phyloP scores from a whole-genome alignment of 2,113 vertebrate genomes.

The Callocephalon fimbriatum region DNA sequence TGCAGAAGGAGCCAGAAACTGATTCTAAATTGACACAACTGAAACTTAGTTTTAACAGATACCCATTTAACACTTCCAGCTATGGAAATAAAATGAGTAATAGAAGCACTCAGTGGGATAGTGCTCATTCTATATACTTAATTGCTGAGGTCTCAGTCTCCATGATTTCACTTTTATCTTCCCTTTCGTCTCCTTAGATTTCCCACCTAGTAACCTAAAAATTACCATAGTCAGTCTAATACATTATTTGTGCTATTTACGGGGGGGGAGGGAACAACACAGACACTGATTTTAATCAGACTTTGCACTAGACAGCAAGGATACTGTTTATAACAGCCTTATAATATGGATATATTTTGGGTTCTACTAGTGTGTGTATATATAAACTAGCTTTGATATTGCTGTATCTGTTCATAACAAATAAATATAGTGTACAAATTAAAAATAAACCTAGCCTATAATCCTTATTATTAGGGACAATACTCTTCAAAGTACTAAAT shows the following conservation, averaged over 20 bases:
- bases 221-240: conserved; percentile 81
- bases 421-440: background rate
- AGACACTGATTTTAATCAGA: background rate
- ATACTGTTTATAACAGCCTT: background rate
- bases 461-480: background rate
- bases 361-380: background rate
- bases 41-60: background rate
- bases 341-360: background rate
- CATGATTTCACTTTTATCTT: conserved; percentile 80
- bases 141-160: background rate
- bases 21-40: background rate
- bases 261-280: background rate
- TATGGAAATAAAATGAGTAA: background rate
- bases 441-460: background rate
- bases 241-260: conserved; percentile 79
- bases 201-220: conserved; percentile 82
- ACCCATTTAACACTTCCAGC: background rate
- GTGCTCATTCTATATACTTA: background rate
- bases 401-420: background rate
- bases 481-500: background rate
- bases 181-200: conserved; percentile 83
- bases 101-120: background rate
- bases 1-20: background rate
- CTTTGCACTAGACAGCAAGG: background rate
- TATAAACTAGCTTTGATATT: background rate